Evolutionary conservation across 35 echinoderm and acorn worm genomes (phyloP), one percentile per base, ranked within the genome.

Genomic region (Lytechinus variegatus): DNA sequence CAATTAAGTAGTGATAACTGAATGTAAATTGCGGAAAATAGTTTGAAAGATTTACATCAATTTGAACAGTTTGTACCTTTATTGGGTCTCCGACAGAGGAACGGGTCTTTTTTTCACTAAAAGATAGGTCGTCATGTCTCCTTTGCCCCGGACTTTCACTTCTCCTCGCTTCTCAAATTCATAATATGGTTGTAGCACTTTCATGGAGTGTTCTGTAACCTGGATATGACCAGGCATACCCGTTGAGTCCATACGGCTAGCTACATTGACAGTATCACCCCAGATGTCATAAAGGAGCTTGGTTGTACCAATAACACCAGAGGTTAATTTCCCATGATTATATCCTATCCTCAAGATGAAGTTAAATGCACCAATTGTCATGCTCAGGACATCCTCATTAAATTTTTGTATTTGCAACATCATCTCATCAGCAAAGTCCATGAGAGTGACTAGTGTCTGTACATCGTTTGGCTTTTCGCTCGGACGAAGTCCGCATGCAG

Each of bases 201-300:
- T 95, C 95, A 97, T 97, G 7, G 98, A 96, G 92, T 97, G 94
- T 86, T 99, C 98, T 24, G 96, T 95, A 9, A 99, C 97, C 92
- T 99, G 98, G 61, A 99, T 96, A 33, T 94, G 94, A 4, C 95
- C 95, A 11, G 98, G 95, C 58, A 98, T 95, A 88, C 98, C 98
- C 1, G 98, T 99, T 7, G 98, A 99, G 61, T 99, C 97, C 98
- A 99, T 99, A 11, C 98, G 96, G 44, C 98, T 99, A 4, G 98
- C 98, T 12, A 99, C 97, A 93, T 99, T 99, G 21, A 99, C 98
- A 2, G 98, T 98, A 86, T 99, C 98, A 8, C 98, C 98, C 98
- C 98, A 99, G 61, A 99, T 99, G 94, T 99, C 98, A 66, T 99
- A 99, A 14, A 99, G 95, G 27, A 98, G 96, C 95, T 99, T 99